Evolutionary conservation across 2,797 vertebrate genomes (phyloP).

Genomic region (Hippopotamyrus pictus): DNA sequence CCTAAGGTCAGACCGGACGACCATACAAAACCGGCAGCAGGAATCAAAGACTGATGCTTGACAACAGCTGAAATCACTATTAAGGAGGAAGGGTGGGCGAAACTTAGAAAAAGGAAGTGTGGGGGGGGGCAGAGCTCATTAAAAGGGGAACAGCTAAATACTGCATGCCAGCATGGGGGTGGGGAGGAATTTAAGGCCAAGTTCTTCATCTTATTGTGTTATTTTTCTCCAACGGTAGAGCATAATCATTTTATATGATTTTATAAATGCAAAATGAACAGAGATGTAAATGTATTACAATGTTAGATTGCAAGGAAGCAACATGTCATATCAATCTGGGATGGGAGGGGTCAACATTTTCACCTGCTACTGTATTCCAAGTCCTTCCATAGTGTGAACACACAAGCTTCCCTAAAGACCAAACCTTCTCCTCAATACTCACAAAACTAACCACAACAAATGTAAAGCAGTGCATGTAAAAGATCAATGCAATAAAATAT

Average conservation of each 20-base stretch:
- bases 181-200: not conserved
- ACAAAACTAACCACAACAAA: not conserved
- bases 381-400: not conserved
- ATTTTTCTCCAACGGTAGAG: not conserved
- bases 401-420: not conserved
- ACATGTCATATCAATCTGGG: not conserved
- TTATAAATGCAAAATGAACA: not conserved
- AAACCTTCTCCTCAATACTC: not conserved
- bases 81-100: not conserved
- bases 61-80: not conserved
- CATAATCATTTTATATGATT: not conserved
- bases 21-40: not conserved
- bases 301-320: not conserved
- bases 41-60: not conserved
- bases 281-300: not conserved
- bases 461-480: not conserved
- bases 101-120: not conserved
- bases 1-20: not conserved
- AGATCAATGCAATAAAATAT: not conserved
- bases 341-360: not conserved
- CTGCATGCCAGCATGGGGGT: not conserved
- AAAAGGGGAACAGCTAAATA: not conserved
- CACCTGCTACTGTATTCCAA: not conserved
- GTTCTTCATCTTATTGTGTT: not conserved
- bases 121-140: not conserved